Conservation (phyloP, 2,113 vertebrate genomes). For the Pterocles gutturalis region DNA sequence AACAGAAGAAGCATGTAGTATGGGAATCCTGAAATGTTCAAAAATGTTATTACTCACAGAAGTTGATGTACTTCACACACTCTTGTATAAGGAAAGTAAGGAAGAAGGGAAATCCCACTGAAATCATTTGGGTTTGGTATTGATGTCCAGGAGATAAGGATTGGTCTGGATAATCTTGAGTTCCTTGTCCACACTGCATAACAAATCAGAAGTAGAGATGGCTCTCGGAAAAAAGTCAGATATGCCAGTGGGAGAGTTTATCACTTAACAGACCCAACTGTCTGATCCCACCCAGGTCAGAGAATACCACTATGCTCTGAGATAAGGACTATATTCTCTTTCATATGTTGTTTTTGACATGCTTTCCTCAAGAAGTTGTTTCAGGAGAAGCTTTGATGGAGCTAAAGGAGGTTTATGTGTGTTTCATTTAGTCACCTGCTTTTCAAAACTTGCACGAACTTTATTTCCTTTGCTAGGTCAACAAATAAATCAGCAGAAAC, state of each 20-base stretch:
- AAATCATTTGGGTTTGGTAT: background rate
- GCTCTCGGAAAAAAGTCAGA: fast-evolving
- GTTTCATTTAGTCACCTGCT: background rate
- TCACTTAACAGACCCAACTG: background rate
- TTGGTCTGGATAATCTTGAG: background rate
- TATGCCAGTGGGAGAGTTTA: background rate
- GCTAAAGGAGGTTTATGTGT: background rate
- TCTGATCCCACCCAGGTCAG: background rate
- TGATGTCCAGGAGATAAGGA: background rate
- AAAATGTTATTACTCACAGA: background rate
- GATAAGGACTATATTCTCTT: background rate
- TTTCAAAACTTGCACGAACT: background rate
- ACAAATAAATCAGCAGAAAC: background rate
- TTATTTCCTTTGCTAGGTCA: background rate
- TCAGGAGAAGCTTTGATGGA: background rate
- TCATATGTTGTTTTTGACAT: background rate
- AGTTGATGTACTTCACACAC: background rate
- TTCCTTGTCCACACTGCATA: background rate
- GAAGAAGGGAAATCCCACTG: background rate
- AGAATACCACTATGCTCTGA: background rate
- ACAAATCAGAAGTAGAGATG: background rate
- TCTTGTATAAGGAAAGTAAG: background rate
- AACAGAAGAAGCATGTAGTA: background rate
- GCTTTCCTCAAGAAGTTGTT: background rate
- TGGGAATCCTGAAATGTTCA: background rate